A percentile compares a stretch with the other conserved stretches of the same genome.
Conservation (phyloP, 2,888 invertebrate genomes). For the Dynastes grantii region DNA sequence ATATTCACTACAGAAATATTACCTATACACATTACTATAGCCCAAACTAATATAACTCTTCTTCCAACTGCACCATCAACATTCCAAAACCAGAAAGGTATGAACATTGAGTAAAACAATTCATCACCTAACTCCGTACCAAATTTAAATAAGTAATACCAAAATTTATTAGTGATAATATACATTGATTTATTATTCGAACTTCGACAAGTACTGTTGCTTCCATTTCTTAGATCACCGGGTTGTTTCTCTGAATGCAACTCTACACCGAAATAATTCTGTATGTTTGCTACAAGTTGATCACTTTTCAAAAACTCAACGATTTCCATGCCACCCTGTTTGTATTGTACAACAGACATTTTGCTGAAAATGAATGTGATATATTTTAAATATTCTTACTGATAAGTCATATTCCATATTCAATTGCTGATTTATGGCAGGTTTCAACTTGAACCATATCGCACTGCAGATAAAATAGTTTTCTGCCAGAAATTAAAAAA, state of each 20-base stretch:
- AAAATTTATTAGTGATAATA: conserved; percentile 80
- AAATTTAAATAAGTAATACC: conserved; percentile 89
- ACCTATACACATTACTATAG: conserved; percentile 89
- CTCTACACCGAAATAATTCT: conserved; percentile 83
- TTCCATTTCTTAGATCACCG: not conserved
- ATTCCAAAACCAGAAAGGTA: conserved; percentile 97
- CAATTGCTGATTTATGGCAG: not conserved
- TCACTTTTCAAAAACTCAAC: conserved; percentile 84
- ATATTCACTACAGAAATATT: conserved; percentile 50
- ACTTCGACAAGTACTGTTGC: conserved; percentile 7
- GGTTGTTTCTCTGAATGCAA: conserved; percentile 53
- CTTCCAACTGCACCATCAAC: conserved; percentile 90
- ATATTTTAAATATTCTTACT: not conserved
- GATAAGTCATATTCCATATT: not conserved
- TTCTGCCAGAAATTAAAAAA: not conserved
- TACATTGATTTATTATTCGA: conserved; percentile 62
- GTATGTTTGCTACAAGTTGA: conserved; percentile 83
- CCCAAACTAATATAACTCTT: conserved; percentile 87
- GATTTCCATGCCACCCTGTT: conserved; percentile 55
- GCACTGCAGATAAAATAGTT: conserved; percentile 50
- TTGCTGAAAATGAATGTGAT: not conserved
- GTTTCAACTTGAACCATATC: conserved; percentile 3
- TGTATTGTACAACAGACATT: not conserved
- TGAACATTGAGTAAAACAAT: conserved; percentile 91
- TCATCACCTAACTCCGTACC: conserved; percentile 93